phyloP scores from a whole-genome alignment of 2,888 invertebrate species.

The Eupithecia inturbata region DNA sequence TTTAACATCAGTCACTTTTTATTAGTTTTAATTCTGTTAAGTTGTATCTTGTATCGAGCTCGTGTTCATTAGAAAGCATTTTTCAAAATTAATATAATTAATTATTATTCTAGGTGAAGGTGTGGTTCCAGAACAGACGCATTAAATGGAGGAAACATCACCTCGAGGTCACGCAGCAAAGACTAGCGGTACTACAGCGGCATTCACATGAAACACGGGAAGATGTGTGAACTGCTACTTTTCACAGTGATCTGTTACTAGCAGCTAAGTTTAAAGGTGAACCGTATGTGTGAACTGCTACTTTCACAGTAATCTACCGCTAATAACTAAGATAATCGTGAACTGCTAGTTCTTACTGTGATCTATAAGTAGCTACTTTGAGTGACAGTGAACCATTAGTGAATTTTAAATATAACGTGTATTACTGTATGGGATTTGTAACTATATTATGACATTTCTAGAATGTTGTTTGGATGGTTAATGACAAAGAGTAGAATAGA shows the following conservation, averaged over 20 bases:
- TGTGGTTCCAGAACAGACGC: slow-evolving; percentile 96
- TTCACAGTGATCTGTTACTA: not conserved
- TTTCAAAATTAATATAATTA: not conserved
- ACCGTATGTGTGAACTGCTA: not conserved
- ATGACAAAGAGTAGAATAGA: too few relatives aligned
- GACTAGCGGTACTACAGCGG: slow-evolving; percentile 85
- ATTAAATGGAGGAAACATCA: slow-evolving; percentile 99
- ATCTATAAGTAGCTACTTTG: not conserved
- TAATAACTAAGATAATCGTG: too few relatives aligned
- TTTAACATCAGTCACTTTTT: too few relatives aligned
- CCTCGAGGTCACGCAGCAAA: slow-evolving; percentile 94
- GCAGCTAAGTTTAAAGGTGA: not conserved
- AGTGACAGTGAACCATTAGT: not conserved
- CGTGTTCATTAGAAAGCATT: too few relatives aligned
- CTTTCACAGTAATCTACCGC: too few relatives aligned
- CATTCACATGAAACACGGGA: slow-evolving; percentile 75
- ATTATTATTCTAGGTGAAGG: slow-evolving; percentile 87
- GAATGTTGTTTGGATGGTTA: not conserved
- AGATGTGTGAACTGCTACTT: slow-evolving; percentile 52
- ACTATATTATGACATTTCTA: not conserved
- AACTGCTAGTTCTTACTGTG: not conserved
- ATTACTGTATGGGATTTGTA: not conserved
- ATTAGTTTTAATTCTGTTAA: too few relatives aligned
- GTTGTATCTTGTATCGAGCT: not conserved
- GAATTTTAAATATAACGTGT: not conserved